Evolutionary conservation across 2,797 vertebrate genomes (phyloP), one percentile per base, ranked within the genome.

Genomic region (Eleutherodactylus coqui): DNA sequence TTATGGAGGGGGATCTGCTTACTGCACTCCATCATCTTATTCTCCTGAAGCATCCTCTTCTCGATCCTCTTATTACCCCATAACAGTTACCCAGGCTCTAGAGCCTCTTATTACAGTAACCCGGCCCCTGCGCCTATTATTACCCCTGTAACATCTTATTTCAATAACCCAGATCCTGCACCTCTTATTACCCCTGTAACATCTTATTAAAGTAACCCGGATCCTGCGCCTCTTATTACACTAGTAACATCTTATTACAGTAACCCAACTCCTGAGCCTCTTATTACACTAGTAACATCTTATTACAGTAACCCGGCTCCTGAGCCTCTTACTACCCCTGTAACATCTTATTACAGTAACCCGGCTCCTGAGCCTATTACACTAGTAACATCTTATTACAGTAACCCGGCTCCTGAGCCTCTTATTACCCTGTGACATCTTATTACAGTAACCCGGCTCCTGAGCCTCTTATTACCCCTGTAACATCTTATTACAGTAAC

Each of bases 261-360:
- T n/a, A n/a, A n/a, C 70, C 82, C 70, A 43, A 29, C 41, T 45
- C 75, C 29, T 14, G 21, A 55, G 17, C 29, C 4, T 64, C 62
- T 69, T 51, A 81, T 67, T 79, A 38, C 38, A 75, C n/a, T 53
- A n/a, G 43, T 60, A 84, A 62, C 60, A 9, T 34, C 75, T 38
- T 55, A 84, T 64, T 76, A 34, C 72, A 51, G 67, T 67, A 84
- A 84, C 70, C 82, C 70, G 58, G 41, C 41, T 45, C 51, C 53
- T 64, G 72, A 73, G 34, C 32, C 32, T 34, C 38, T 75, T 75
- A 55, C 47, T 24, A 27, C 36, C 82, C n/a, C 70, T 36, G 43
- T 60, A 84, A 62, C 60, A 9, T 34, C 75, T 38, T 55, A 84
- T 64, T 76, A 34, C 72, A 51, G 67, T 67, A 84, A 84, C 73